Base-by-base conservation (phyloP, 1,140 invertebrate genomes). In the Thaumetopoea pityocampa region DNA sequence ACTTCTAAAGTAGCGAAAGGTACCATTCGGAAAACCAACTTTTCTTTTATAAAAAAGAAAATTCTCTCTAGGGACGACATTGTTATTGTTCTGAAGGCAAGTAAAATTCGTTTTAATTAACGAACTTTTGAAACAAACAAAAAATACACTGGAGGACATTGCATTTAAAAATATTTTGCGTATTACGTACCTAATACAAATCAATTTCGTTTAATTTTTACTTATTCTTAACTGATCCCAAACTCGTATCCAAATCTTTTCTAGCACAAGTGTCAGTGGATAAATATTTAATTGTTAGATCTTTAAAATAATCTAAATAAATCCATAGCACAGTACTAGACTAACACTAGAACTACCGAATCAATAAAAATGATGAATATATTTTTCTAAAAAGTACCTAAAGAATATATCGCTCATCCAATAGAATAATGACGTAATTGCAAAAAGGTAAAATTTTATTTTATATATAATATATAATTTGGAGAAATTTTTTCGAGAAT, bases 101-200 rank as follows among this genome's bases (percentile, higher is more conserved):
- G 50, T 47, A 40, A 46, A 53, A 60, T 52, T 46, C 47, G 26
- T 48, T 57, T 64, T 60, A 57, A 64, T 64, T 64, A 64, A 60
- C 52, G 28, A 64, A 64, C 46, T 64, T 56, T 51, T 10, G 28
- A 59, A 55, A 47, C 30, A 43, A 41, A 47, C 34, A 28, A 43
- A 41, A 36, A 40, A 48, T 35, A 23, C 36, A 30, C 19, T 7
- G 10, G 8, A 36, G 8, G 14, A 28, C 14, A 23, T 16, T 34
- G 11, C 30, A 43, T 43, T 41, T 32, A 28, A 28, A 43, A 43
- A 27, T 43, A 34, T 43, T 34, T 27, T 10, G 23, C 11, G 15
- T 34, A n/a, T 29, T 41, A n/a, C n/a, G 37, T 24, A 8, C 18
- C 9, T 8, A 3, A 22, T 14, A 27, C 18, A 4, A 1, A 5